Base-by-base conservation (phyloP, 53 echinoderm and acorn worm genomes). In the Stichopus horrens region DNA sequence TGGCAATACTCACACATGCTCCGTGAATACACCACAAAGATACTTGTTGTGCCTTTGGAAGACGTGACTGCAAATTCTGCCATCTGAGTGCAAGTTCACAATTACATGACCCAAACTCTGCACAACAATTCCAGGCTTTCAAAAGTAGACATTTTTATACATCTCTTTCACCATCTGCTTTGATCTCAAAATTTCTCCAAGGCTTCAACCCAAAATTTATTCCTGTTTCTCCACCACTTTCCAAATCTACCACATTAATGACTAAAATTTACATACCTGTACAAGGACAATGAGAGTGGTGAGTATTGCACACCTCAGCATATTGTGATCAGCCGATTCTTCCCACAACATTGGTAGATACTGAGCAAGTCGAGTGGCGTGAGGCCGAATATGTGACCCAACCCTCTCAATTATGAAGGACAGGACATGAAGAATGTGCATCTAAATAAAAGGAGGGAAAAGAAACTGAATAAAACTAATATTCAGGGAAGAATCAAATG, bases 371-470 rank as follows among this genome's bases (percentile, higher is more conserved):
- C 83, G 91, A 74, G 89, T 93, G 21, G 94, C 92, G 88, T 93
- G 93, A 52, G 99, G 99, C 57, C 94, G 91, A 51, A 99, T 96
- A 94, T 95, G 76, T 7, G 92, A 73, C 54, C 93, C 99, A 23
- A 96, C 93, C 90, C 99, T 89, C 91, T 99, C 99, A 59, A 99
- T 96, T 55, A 99, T 96, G 91, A 96, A 99, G 21, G 99, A 99
- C 92, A 99, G 86, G 9, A 99, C 99, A 91, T 99, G 99, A 7
- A 99, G 92, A 37, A 95, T 88, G 54, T 94, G 94, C 99, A 99
- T 99, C 99, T 99, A 86, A 9, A 14, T 5, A 66, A 18, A 16
- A 85, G 14, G 18, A 37, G 37, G 2, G 37, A 37, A 37, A 37
- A 37, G 37, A 37, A 37, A 37, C 37, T 3, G 1, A 67, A 1